phyloP scores from a whole-genome alignment of 2,113 vertebrate genomes.

The Myotis brandtii region DNA sequence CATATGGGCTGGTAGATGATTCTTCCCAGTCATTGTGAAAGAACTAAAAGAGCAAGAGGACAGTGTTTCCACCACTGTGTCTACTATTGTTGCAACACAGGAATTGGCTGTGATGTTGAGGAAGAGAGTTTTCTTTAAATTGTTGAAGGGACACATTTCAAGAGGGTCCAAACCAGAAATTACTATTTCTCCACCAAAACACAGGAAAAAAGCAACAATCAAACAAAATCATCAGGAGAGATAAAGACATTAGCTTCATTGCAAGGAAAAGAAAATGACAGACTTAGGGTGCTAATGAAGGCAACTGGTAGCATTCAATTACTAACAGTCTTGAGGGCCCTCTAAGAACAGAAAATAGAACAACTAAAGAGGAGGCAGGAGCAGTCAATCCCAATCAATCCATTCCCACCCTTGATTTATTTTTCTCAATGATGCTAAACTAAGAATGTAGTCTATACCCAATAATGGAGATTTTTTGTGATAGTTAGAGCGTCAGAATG shows the following conservation, averaged over 20 bases:
- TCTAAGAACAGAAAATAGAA: not conserved
- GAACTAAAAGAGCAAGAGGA: not conserved
- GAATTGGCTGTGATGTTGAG: not conserved
- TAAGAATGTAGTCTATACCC: not conserved
- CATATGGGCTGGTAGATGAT: not conserved
- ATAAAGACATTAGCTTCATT: not conserved
- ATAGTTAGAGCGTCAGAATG: not conserved
- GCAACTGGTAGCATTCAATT: not conserved
- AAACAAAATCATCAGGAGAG: not conserved
- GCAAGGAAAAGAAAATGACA: not conserved
- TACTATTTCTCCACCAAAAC: not conserved
- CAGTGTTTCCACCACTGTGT: not conserved
- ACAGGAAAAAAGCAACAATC: not conserved
- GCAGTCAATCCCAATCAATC: not conserved
- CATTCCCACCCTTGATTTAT: not conserved
- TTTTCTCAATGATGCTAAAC: not conserved
- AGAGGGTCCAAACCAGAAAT: not conserved
- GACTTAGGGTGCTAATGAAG: not conserved
- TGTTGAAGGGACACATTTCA: not conserved
- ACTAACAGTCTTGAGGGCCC: not conserved
- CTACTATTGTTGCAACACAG: not conserved
- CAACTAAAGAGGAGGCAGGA: not conserved
- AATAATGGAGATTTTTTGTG: not conserved
- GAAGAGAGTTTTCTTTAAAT: not conserved
- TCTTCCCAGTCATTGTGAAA: not conserved